Base-by-base conservation (phyloP, 2,797 vertebrate genomes). In the Yasuhikotakia modesta region DNA sequence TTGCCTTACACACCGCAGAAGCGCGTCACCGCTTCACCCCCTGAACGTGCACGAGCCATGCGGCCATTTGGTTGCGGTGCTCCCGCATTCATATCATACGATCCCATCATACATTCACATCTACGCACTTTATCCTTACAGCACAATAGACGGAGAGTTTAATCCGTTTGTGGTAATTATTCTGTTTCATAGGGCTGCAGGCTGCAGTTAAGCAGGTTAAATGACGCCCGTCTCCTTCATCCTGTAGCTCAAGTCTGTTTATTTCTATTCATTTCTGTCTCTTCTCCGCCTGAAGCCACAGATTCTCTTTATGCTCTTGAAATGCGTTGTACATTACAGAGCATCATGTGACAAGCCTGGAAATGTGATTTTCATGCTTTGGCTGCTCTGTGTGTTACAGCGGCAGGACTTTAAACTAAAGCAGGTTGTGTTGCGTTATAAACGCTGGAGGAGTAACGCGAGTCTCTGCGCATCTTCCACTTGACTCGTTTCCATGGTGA, bases 401-500 rank as follows among this genome's bases (percentile, higher is more conserved):
- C 10, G 35, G 35, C 63, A 43, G 61, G 16, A 75, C 30, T 65
- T 39, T 52, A 48, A 32, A 13, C 16, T 7, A 14, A 30, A 8
- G 0, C 30, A 30, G n/a, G n/a, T 45, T 30, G 22, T 43, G 45
- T 10, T 11, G 45, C 30, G 76, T 76, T 39, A 10, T 58, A 77
- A 68, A 76, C 63, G 61, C 61, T 52, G 53, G 5, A 30, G 14
- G 19, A 76, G 66, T 60, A 66, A 75, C 7, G 71, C 72, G 64
- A 76, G 67, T 70, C 45, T 78, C 66, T 71, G 67, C 48, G 80
- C 70, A 57, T 69, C 67, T 75, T 82, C 17, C 24, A 77, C 48
- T 69, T 78, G 65, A 78, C 79, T 82, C 12, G 85, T 86, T 86
- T 84, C 83, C 83, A 84, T 83, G 80, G 81, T 52, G 81, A 85